Evolutionary conservation across 2,113 vertebrate species (phyloP).

Genomic region (Neofelis nebulosa): DNA sequence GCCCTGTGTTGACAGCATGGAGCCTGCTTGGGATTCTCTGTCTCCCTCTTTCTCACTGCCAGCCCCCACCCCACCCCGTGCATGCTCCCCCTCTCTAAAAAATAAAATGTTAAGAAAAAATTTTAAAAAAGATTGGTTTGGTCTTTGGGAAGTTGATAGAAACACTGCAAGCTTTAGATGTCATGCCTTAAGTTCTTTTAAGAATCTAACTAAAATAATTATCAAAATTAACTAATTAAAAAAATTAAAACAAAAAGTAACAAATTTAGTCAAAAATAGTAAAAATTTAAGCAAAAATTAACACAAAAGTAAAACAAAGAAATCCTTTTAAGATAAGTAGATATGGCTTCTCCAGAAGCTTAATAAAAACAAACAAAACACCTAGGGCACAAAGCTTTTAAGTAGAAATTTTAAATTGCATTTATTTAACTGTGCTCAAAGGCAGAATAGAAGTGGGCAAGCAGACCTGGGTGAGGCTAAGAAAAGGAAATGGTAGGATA

Average conservation of each 20-base stretch:
- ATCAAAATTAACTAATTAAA: not conserved
- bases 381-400: not conserved
- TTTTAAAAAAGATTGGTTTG: not conserved
- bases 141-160: not conserved
- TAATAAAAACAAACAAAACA: not conserved
- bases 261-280: not conserved
- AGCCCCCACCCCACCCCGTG: too few species aligned
- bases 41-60: too few species aligned
- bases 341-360: not conserved
- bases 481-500: not conserved
- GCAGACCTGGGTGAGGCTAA: not conserved
- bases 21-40: too few species aligned
- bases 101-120: too few species aligned
- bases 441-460: not conserved
- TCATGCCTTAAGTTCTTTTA: not conserved
- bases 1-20: too few species aligned
- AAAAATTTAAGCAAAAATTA: not conserved
- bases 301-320: not conserved
- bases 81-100: too few species aligned
- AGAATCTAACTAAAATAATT: not conserved
- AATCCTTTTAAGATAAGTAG: not conserved
- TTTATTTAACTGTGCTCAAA: not conserved
- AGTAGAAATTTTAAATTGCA: not conserved
- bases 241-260: not conserved
- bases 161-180: not conserved